Percentiles rank a stretch among this genome's conserved stretches.
These are phyloP conservation scores for Pseudoips prasinana DNA, from an alignment of 2,888 invertebrate genomes.

Conservation along the genomic window DNA sequence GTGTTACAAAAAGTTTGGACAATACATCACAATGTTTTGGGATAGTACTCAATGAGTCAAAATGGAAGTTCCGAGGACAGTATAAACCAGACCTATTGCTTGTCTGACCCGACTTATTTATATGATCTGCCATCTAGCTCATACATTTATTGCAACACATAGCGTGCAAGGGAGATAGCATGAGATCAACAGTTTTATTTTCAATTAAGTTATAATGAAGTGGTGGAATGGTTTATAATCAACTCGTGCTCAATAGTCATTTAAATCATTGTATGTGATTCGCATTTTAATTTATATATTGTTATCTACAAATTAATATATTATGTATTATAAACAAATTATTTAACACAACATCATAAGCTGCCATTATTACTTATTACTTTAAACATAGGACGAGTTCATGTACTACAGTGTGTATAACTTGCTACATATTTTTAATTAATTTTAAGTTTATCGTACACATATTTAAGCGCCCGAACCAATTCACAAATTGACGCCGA, in stretches of 20 bases:
- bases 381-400: conserved; percentile 1
- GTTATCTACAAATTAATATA: conserved; percentile 37
- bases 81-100: too few species aligned
- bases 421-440: too few species aligned
- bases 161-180: too few species aligned
- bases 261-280: conserved; percentile 30
- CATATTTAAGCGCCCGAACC: too few species aligned
- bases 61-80: conserved; percentile 5
- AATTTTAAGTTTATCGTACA: conserved; percentile 4
- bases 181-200: too few species aligned
- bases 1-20: conserved; percentile 38
- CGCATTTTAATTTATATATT: conserved; percentile 48
- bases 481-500: too few species aligned
- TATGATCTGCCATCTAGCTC: not conserved
- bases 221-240: too few species aligned
- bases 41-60: conserved; percentile 11
- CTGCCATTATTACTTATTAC: conserved; percentile 45
- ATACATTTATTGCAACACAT: conserved; percentile 5
- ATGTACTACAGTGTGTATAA: conserved; percentile 19
- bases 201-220: too few species aligned
- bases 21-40: conserved; percentile 5
- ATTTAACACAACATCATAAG: conserved; percentile 46
- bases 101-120: too few species aligned
- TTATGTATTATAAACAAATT: conserved; percentile 29
- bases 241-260: too few species aligned